A percentile compares a stretch with the other conserved stretches of the same genome.
Conservation (phyloP, 2,888 invertebrate species). For the Salpingus planirostris region DNA sequence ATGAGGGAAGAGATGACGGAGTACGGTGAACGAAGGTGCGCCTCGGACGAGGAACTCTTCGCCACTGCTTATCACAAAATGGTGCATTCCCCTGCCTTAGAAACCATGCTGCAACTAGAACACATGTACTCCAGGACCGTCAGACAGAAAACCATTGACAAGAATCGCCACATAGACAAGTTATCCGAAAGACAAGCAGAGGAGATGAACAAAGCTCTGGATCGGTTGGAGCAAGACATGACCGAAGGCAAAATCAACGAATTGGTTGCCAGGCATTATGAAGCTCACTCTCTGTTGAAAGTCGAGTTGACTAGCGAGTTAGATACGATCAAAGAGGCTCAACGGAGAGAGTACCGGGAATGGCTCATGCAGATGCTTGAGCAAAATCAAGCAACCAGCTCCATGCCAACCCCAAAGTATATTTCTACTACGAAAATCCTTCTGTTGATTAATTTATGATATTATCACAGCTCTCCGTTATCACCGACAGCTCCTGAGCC, state of each 20-base stretch:
- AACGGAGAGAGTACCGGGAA: slow-evolving; percentile 76
- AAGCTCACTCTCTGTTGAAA: slow-evolving; percentile 73
- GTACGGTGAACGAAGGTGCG: slow-evolving; percentile 72
- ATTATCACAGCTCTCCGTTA: slow-evolving; percentile 39
- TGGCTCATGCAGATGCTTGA: slow-evolving; percentile 81
- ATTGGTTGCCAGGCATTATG: slow-evolving; percentile 72
- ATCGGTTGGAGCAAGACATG: slow-evolving; percentile 63
- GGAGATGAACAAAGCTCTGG: slow-evolving; percentile 83
- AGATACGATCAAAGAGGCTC: slow-evolving; percentile 74
- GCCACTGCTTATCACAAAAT: slow-evolving; percentile 74
- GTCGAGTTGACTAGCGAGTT: slow-evolving; percentile 81
- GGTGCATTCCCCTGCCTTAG: slow-evolving; percentile 60
- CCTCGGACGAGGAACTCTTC: slow-evolving; percentile 79
- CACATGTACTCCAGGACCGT: slow-evolving; percentile 78
- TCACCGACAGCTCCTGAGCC: slow-evolving; percentile 31
- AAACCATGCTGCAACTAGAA: slow-evolving; percentile 81
- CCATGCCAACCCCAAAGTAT: slow-evolving; percentile 47
- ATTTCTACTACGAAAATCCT: too few species aligned
- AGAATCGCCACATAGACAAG: slow-evolving; percentile 62
- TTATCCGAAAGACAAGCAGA: slow-evolving; percentile 68
- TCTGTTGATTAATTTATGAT: too few species aligned
- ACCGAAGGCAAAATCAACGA: slow-evolving; percentile 81
- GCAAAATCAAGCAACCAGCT: slow-evolving; percentile 54
- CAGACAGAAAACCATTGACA: slow-evolving; percentile 59
- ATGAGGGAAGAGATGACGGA: slow-evolving; percentile 74